Conservation (phyloP, 2,113 vertebrate species). For the Eudyptes chrysolophus region DNA sequence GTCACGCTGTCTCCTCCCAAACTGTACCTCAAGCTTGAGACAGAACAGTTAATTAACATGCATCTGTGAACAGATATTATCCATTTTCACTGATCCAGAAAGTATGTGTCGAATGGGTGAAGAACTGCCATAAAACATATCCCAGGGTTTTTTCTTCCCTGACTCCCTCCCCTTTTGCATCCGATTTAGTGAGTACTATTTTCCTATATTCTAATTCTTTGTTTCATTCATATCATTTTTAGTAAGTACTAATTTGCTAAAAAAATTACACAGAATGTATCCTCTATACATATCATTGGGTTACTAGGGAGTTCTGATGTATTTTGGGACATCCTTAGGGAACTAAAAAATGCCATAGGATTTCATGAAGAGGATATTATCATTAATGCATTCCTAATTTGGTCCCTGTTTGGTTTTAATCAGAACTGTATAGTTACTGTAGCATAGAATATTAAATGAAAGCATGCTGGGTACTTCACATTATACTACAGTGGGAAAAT, state of each 20-base stretch:
- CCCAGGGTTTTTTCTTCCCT: background rate
- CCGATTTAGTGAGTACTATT: background rate
- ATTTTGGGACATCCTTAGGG: background rate
- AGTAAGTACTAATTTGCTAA: background rate
- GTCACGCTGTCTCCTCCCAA: background rate
- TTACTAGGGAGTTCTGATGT: background rate
- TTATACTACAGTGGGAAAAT: background rate
- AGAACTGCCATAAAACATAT: background rate
- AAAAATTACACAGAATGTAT: background rate
- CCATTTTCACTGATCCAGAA: background rate
- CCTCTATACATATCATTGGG: background rate
- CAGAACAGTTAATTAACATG: background rate
- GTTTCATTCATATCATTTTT: background rate
- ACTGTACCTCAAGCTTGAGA: background rate
- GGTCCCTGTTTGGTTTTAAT: slow-evolving; percentile 3
- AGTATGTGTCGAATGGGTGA: background rate
- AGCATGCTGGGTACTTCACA: background rate
- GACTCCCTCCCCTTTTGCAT: background rate
- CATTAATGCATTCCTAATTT: background rate
- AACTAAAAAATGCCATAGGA: background rate
- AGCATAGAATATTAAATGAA: background rate
- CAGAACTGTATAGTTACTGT: background rate
- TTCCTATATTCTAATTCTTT: background rate
- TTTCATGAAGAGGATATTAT: background rate
- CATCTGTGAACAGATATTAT: background rate